phyloP scores from a whole-genome alignment of 2,888 invertebrate species.

The Athripsodes cinereus region DNA sequence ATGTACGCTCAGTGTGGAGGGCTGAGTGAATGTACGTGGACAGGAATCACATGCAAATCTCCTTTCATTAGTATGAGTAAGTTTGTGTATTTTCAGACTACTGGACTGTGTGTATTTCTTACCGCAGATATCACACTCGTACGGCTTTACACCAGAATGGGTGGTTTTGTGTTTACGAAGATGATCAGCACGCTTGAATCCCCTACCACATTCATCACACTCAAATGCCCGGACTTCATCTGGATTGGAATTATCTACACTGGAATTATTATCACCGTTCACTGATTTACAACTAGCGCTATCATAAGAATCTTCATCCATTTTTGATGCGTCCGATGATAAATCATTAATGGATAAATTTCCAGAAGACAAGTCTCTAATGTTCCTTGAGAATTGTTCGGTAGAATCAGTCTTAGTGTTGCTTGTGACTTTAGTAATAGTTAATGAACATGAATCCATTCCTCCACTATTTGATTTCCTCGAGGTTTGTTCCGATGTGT shows the following conservation, averaged over 20 bases:
- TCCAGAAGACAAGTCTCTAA: background rate
- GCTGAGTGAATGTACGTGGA: background rate
- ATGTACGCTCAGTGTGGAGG: background rate
- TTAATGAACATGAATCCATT: background rate
- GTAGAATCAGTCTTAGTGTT: background rate
- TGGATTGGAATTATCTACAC: background rate
- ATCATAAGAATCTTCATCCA: background rate
- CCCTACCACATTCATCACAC: background rate
- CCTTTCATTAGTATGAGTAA: background rate
- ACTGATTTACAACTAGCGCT: background rate
- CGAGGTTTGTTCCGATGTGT: no score
- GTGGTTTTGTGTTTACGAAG: constrained; percentile 3
- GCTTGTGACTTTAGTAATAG: background rate
- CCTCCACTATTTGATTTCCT: background rate
- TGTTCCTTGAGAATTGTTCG: background rate
- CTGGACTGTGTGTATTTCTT: background rate
- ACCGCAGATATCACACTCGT: constrained; percentile 4
- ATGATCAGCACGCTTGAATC: background rate
- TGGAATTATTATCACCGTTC: background rate
- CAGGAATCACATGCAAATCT: background rate
- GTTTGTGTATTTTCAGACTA: background rate
- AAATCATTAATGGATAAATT: background rate
- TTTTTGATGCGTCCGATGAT: background rate
- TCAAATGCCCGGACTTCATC: background rate
- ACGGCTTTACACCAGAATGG: constrained; percentile 3